Evolutionary conservation across 1,140 invertebrate genomes (phyloP), one percentile per base, ranked within the genome.

Genomic region (Teleogryllus occipitalis): DNA sequence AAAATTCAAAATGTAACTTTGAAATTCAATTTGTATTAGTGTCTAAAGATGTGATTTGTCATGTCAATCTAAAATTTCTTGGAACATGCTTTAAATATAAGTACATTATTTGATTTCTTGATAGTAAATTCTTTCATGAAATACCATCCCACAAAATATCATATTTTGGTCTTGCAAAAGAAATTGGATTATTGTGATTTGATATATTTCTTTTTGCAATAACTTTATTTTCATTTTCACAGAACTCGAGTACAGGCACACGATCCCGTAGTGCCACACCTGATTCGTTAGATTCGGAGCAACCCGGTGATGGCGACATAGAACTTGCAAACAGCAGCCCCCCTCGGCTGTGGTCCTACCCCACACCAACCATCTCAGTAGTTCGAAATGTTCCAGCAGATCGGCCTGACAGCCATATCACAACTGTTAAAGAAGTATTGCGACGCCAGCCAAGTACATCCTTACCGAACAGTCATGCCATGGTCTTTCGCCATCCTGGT

Each of bases 211-310:
- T 39, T 39, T 39, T 39, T 39, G 27, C 1, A 39, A 2, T 39
- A 39, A 39, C 5, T 1, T 39, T 39, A 39, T 39, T 39, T 39
- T 39, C 27, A 39, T 65, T 80, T 54, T 84, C 84, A 74, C 84
- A 91, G 91, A 89, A 88, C 79, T 91, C 89, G 0, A 92, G 92
- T 84, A 92, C 90, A 49, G 91, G 91, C 47, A 92, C 93, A 75
- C 87, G 94, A 85, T 95, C 94, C 80, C 90, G 94, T 75, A 95
- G 93, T 84, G 94, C 94, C 77, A 96, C 94, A n/a, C 94, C 94
- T 74, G 94, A 96, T 87, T 95, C 94, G 1, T 85, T 96, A 82
- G 94, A 95, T 86, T 94, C 92, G 10, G 87, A 90, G 82, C 89
- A 90, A 54, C 82, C 83, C 22, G 91, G 89, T 79, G 18, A 47